These are phyloP conservation scores for Liparis tanakae DNA, from an alignment of 2,797 vertebrate genomes.

Conservation along the genomic window DNA sequence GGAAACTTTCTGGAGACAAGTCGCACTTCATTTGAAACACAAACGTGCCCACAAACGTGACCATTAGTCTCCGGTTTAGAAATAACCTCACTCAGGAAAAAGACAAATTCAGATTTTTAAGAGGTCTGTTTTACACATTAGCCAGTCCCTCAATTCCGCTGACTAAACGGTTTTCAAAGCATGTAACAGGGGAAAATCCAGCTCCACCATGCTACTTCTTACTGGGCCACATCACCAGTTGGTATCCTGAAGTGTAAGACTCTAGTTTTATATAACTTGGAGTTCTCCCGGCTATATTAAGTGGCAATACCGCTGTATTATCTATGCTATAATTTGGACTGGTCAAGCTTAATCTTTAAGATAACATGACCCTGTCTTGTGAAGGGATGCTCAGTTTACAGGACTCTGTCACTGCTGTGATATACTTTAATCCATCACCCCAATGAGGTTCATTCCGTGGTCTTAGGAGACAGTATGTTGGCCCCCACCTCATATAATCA, in stretches of 20 bases:
- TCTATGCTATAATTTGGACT: slow-evolving; percentile 11
- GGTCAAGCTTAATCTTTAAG: slow-evolving; percentile 15
- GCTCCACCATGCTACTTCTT: background rate
- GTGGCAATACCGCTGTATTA: slow-evolving; percentile 9
- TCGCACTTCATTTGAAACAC: slow-evolving; percentile 45
- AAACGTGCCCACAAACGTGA: slow-evolving; percentile 29
- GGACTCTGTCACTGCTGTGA: slow-evolving; percentile 43
- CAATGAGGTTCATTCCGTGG: slow-evolving; percentile 55
- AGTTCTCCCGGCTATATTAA: background rate
- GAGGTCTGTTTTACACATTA: slow-evolving; percentile 21
- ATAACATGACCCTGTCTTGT: slow-evolving; percentile 22
- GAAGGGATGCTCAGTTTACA: slow-evolving; percentile 28
- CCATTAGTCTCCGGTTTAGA: slow-evolving; percentile 23
- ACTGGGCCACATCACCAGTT: background rate
- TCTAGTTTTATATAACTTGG: slow-evolving; percentile 6
- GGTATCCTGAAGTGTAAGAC: background rate
- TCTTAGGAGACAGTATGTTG: slow-evolving; percentile 66
- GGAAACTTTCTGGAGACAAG: slow-evolving; percentile 32
- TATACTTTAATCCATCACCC: slow-evolving; percentile 60
- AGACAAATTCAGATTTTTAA: slow-evolving; percentile 15
- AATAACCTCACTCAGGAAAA: slow-evolving; percentile 23
- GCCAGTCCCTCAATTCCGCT: slow-evolving; percentile 39
- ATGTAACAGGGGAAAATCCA: slow-evolving; percentile 30
- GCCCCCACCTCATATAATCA: slow-evolving; percentile 75
- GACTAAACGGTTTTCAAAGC: slow-evolving; percentile 33